A percentile compares a stretch with the other conserved stretches of the same genome.
Evolutionary conservation across 2,797 vertebrate genomes (phyloP).

Genomic region (Pipistrellus nathusii): DNA sequence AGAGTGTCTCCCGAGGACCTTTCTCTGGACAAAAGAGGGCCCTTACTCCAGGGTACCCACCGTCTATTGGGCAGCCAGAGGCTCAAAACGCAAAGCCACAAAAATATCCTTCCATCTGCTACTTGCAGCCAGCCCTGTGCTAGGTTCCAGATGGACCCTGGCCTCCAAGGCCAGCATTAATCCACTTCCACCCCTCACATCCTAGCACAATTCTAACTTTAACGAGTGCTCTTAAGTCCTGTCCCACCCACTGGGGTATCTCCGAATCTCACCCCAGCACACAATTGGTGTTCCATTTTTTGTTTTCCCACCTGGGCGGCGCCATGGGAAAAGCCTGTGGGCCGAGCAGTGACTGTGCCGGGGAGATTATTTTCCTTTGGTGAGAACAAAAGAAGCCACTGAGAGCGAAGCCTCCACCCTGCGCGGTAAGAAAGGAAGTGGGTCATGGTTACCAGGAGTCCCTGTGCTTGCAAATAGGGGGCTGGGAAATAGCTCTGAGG

Average conservation of each 20-base stretch:
- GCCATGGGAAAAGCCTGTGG: not conserved
- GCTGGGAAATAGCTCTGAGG: slow-evolving; percentile 43
- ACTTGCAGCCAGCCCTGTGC: not conserved
- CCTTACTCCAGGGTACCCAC: not conserved
- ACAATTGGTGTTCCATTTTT: not conserved
- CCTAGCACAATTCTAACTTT: not conserved
- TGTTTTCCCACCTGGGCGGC: not conserved
- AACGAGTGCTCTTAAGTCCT: not conserved
- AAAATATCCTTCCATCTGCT: not conserved
- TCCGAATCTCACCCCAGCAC: slow-evolving; percentile 26
- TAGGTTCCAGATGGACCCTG: not conserved
- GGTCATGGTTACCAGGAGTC: slow-evolving; percentile 66
- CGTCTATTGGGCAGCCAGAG: not conserved
- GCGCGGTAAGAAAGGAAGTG: slow-evolving; percentile 63
- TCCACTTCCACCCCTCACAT: not conserved
- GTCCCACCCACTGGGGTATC: not conserved
- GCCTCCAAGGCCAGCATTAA: not conserved
- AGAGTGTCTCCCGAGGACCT: not conserved
- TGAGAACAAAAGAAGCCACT: slow-evolving; percentile 2
- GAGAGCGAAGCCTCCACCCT: slow-evolving; percentile 32
- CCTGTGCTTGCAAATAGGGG: slow-evolving; percentile 55
- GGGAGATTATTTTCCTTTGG: slow-evolving; percentile 57
- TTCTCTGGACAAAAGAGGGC: not conserved
- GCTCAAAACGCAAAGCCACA: not conserved
- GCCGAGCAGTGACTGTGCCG: slow-evolving; percentile 14